Evolutionary conservation across 2,888 invertebrate genomes (phyloP), one percentile per base, ranked within the genome.

Genomic region (Opisthograptis luteolata): DNA sequence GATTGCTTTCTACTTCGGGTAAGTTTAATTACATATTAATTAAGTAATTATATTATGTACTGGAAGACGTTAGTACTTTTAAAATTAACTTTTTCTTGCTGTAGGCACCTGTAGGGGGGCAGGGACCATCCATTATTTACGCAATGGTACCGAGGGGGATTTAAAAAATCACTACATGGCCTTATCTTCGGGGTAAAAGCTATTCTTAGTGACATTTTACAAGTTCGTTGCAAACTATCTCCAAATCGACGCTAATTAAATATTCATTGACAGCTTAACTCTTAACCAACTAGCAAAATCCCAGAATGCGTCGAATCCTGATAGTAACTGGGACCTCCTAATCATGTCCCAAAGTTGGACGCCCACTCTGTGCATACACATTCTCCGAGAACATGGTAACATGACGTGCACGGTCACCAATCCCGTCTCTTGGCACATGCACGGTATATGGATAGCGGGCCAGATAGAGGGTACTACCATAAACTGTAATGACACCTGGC

Each of bases 371-470:
- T 36, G 36, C 24, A 12, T 36, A 7, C 14, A 6, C n/a, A 12
- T 10, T 10, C 34, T 34, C 8, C 20, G 7, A 20, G 20, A 13
- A 2, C 2, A 9, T 1, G 5, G 9, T 4, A 19, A 30, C 19
- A 9, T 13, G 2, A 2, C 32, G 24, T 32, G 43, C 15, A n/a
- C 8, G 10, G 13, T 10, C 9, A 14, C 12, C 14, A 84, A 91
- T 39, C 83, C 81, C 9, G 88, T 93, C 39, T 83, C 92, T 1
- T 96, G 96, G 96, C 93, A 94, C 0, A 92, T 96, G 20, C 96
- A 96, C 68, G 96, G 96, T 1, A 88, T 96, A 28, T 96, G 96
- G 96, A 96, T 96, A 0, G 94, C 95, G 0, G 27, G 13, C n/a
- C 4, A 12, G 22, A 15, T 17, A 8, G 13, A 14, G 1, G 15